Conservation (phyloP, 1,140 invertebrate genomes). For the Teleopsis dalmanni region DNA sequence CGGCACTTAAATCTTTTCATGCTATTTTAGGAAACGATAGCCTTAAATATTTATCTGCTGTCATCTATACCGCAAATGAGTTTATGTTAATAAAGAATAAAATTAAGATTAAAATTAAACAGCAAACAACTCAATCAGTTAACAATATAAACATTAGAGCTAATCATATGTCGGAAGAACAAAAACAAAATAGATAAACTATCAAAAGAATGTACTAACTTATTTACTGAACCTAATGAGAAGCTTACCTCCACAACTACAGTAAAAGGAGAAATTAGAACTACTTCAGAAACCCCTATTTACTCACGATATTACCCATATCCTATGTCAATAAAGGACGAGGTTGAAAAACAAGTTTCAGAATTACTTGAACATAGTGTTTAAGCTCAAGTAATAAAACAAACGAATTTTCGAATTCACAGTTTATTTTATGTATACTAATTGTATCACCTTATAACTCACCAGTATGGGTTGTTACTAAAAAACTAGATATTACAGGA, state of each 20-base stretch:
- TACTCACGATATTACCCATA: conserved; percentile 14
- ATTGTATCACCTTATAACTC: not conserved
- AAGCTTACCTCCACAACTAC: not conserved
- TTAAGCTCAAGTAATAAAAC: too few relatives aligned
- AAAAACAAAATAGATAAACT: conserved; percentile 1
- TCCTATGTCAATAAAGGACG: not conserved
- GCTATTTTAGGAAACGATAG: conserved; percentile 4
- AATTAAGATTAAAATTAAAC: conserved; percentile 2
- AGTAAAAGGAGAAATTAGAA: too few relatives aligned
- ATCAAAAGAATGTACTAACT: not conserved
- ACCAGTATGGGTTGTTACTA: too few relatives aligned
- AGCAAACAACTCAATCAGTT: not conserved
- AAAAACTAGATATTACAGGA: too few relatives aligned
- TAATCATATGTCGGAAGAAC: not conserved
- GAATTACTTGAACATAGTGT: not conserved
- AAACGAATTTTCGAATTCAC: too few relatives aligned
- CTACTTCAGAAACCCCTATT: conserved; percentile 1
- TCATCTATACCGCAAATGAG: not conserved
- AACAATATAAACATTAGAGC: conserved; percentile 6
- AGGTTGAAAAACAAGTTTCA: not conserved
- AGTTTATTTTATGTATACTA: not conserved
- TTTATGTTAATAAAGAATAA: conserved; percentile 1
- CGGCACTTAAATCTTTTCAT: conserved; percentile 2
- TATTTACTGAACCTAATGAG: conserved; percentile 1
- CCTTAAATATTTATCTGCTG: not conserved